A percentile compares a stretch with the other conserved stretches of the same genome.
phyloP scores from a whole-genome alignment of 2,888 invertebrate species.

The Eupithecia subfuscata region DNA sequence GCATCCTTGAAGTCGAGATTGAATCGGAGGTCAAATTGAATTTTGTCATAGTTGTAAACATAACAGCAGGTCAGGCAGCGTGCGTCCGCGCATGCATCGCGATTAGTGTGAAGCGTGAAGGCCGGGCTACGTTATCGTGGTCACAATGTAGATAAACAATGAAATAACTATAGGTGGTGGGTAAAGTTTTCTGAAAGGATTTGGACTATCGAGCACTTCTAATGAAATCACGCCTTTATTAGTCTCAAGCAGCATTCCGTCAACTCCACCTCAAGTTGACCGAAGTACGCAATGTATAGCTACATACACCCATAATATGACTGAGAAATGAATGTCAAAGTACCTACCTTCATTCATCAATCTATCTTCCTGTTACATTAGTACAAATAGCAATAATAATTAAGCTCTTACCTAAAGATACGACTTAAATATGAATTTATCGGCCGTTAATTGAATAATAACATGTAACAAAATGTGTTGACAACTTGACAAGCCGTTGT shows the following conservation, averaged over 20 bases:
- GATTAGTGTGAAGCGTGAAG: conserved; percentile 72
- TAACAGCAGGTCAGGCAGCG: conserved; percentile 58
- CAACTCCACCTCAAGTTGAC: background rate
- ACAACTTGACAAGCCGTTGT: conserved; percentile 23
- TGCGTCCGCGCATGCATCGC: conserved; percentile 58
- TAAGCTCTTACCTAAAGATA: background rate
- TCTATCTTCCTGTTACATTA: background rate
- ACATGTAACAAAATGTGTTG: conserved; percentile 30
- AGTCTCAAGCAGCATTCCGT: background rate
- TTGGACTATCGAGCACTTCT: background rate
- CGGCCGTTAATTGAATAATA: conserved; percentile 29
- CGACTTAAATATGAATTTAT: background rate
- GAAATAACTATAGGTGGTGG: conserved; percentile 44
- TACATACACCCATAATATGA: background rate
- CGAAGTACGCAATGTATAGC: background rate
- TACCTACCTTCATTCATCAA: too few relatives aligned
- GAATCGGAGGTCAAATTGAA: conserved; percentile 34
- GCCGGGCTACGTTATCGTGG: conserved; percentile 64
- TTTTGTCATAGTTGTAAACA: conserved; percentile 51
- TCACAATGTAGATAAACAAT: conserved; percentile 51
- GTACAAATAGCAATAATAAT: background rate
- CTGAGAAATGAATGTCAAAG: background rate
- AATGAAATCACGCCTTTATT: background rate
- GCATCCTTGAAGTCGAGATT: background rate
- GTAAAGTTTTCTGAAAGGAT: background rate